These are phyloP conservation scores for Enhydra lutris DNA, from an alignment of 2,113 vertebrate genomes.

Conservation along the genomic window DNA sequence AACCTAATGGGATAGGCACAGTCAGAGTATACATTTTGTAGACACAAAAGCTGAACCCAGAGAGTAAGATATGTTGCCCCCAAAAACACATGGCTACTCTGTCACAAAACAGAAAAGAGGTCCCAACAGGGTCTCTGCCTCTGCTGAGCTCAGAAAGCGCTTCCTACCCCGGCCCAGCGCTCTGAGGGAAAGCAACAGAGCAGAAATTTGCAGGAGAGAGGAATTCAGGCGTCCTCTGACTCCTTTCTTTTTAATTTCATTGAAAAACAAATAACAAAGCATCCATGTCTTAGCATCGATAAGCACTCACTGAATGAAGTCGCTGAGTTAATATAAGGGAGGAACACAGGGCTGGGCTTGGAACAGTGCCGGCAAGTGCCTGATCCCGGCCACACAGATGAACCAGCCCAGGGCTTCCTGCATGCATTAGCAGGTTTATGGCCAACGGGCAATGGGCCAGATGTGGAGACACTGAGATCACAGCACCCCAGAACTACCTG, in stretches of 20 bases:
- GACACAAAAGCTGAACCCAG: neutral
- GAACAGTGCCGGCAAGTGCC: neutral
- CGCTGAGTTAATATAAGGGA: too few species aligned
- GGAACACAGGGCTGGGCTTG: neutral
- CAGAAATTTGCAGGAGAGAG: too few species aligned
- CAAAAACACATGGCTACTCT: neutral
- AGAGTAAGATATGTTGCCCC: neutral
- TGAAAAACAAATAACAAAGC: neutral
- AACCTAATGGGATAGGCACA: neutral
- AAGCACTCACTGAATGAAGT: neutral
- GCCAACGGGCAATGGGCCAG: neutral
- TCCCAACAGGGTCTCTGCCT: neutral
- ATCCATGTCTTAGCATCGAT: too few species aligned
- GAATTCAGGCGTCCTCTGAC: neutral
- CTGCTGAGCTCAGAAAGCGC: neutral
- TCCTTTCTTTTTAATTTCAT: neutral
- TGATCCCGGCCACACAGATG: neutral
- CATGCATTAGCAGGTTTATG: fast-evolving
- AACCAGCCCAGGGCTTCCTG: neutral
- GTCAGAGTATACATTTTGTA: neutral
- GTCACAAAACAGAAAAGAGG: neutral
- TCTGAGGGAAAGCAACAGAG: neutral
- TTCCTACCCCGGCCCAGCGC: neutral
- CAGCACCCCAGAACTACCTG: neutral
- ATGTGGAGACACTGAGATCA: fast-evolving